Conservation (phyloP, 1,140 invertebrate species). For the Calephelis nemesis region DNA sequence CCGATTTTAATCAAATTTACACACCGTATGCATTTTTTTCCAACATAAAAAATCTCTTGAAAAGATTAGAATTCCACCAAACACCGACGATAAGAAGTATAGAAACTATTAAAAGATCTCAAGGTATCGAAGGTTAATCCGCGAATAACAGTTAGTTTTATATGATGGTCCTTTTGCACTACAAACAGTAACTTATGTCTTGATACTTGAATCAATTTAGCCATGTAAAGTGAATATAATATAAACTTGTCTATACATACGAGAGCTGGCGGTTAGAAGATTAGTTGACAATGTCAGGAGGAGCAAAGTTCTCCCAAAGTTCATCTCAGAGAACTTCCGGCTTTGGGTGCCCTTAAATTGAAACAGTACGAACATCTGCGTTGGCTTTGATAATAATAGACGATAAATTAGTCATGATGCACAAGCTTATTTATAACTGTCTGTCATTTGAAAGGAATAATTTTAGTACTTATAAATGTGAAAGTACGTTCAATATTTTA, state of each 20-base stretch:
- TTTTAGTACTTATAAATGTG: no score
- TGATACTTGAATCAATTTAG: slow-evolving; percentile 6
- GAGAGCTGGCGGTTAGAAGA: slow-evolving; percentile 58
- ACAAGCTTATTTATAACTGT: slow-evolving; percentile 23
- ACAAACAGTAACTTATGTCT: not conserved
- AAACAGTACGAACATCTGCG: slow-evolving; percentile 71
- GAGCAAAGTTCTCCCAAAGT: slow-evolving; percentile 63
- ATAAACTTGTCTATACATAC: slow-evolving; percentile 37
- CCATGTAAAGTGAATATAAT: slow-evolving; percentile 25
- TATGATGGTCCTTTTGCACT: no score
- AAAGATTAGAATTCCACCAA: no score
- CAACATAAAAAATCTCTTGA: no score
- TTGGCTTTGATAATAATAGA: slow-evolving; percentile 63
- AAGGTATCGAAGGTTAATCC: no score
- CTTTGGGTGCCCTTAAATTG: slow-evolving; percentile 66
- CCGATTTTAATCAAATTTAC: no score
- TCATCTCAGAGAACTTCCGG: slow-evolving; percentile 59
- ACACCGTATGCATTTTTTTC: no score
- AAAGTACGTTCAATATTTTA: no score
- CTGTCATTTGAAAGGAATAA: not conserved
- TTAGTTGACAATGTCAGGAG: slow-evolving; percentile 74
- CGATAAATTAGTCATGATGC: slow-evolving; percentile 55
- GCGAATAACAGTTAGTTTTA: no score
- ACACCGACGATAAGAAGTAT: no score
- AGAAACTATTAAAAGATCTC: no score